Conservation (phyloP, 2,888 invertebrate species). For the Dicyrtoma fusca region DNA sequence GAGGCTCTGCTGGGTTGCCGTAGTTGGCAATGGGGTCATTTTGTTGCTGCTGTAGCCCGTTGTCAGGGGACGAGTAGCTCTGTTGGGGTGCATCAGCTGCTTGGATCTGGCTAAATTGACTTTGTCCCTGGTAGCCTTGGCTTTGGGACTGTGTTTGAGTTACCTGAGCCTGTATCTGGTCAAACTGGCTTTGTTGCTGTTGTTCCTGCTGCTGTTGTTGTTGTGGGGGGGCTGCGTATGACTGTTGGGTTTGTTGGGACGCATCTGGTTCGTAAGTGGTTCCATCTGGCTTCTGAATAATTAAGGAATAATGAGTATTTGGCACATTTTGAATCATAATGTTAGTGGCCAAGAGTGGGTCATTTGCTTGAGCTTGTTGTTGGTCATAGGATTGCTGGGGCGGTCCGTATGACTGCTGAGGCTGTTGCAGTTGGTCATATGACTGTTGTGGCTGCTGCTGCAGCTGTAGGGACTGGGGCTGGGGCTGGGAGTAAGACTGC, state of each 20-base stretch:
- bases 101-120: background rate
- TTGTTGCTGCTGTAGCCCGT: constrained; percentile 5
- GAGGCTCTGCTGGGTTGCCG: constrained; percentile 37
- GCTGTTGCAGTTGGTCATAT: constrained; percentile 9
- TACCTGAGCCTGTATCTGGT: background rate
- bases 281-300: constrained; percentile 31
- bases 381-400: constrained; percentile 11
- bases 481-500: constrained; percentile 6
- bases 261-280: constrained; percentile 18
- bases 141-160: no score
- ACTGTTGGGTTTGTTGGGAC: constrained; percentile 7
- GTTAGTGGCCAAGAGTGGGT: background rate
- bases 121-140: constrained; percentile 8
- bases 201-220: no score
- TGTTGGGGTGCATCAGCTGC: background rate
- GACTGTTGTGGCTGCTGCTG: constrained; percentile 24
- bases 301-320: constrained; percentile 31
- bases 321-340: constrained; percentile 36
- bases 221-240: constrained; percentile 3
- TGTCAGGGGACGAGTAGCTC: constrained; percentile 16
- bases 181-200: background rate
- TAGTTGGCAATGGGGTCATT: background rate
- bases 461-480: background rate
- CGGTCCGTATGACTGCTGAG: background rate
- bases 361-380: background rate